These are phyloP conservation scores for Dicrurus megarhynchus DNA, from an alignment of 2,113 vertebrate species.

Conservation along the genomic window DNA sequence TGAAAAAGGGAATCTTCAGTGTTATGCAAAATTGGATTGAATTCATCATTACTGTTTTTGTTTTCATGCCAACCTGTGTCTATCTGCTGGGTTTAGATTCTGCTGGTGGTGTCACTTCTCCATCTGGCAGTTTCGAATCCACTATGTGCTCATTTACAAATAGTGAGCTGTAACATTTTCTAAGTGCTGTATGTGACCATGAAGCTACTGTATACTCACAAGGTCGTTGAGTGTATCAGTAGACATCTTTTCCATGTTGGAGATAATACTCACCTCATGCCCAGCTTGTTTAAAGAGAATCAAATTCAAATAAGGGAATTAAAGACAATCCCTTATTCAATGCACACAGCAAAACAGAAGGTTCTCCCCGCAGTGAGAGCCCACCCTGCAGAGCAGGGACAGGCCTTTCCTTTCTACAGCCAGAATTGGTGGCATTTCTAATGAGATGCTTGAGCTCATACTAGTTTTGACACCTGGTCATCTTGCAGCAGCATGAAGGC, in stretches of 20 bases:
- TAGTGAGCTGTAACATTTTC: neutral
- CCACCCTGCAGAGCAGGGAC: neutral
- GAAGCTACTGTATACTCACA: neutral
- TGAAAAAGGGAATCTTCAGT: neutral
- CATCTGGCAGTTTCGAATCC: neutral
- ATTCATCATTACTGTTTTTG: neutral
- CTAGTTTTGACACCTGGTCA: neutral
- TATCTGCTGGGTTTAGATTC: neutral
- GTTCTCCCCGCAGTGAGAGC: fast-evolving
- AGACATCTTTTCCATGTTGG: neutral
- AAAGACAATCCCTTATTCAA: neutral
- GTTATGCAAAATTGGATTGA: neutral
- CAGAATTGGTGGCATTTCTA: neutral
- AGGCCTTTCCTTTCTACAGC: neutral
- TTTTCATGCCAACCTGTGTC: neutral
- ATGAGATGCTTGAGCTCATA: neutral
- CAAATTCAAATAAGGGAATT: neutral
- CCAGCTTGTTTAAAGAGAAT: neutral
- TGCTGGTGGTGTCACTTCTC: neutral
- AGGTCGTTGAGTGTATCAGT: neutral
- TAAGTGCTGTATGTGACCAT: neutral
- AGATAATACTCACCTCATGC: neutral
- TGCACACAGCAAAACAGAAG: neutral
- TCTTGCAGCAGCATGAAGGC: neutral
- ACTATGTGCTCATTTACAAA: neutral